Conservation (phyloP, 2,888 invertebrate species). For the Rhorus exstirpatorius region DNA sequence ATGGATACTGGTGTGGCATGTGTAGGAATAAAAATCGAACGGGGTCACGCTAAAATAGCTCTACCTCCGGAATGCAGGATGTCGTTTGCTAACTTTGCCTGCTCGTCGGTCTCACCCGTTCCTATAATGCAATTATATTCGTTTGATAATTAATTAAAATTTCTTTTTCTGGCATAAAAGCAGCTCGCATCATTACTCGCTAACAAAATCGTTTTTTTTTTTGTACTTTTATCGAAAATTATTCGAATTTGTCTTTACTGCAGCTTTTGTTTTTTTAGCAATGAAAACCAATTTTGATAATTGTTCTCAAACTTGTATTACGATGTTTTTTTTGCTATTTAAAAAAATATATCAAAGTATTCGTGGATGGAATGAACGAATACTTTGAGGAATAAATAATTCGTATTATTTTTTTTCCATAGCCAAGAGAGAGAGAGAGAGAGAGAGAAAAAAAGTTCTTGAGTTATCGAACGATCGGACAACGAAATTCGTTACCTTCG, state of each 20-base stretch:
- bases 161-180: no score
- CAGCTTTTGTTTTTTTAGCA: no score
- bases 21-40: slow-evolving; percentile 61
- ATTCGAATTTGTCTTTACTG: no score
- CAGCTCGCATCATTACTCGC: no score
- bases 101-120: slow-evolving; percentile 93
- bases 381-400: background rate
- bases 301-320: no score
- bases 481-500: slow-evolving; percentile 90
- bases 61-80: slow-evolving; percentile 94
- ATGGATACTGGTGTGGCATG: slow-evolving; percentile 28
- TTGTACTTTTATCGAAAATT: no score
- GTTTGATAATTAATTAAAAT: slow-evolving; percentile 25
- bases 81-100: slow-evolving; percentile 94
- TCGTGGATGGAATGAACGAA: background rate
- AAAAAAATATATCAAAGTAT: no score
- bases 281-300: no score
- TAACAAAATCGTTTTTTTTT: no score
- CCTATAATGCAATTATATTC: slow-evolving; percentile 86
- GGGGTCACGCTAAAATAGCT: slow-evolving; percentile 73
- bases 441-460: background rate
- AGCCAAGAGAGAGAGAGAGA: background rate
- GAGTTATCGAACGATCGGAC: background rate
- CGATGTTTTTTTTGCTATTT: no score
- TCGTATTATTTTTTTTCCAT: background rate